phyloP scores from a whole-genome alignment of 2,113 vertebrate species.

The Pollachius pollachius region DNA sequence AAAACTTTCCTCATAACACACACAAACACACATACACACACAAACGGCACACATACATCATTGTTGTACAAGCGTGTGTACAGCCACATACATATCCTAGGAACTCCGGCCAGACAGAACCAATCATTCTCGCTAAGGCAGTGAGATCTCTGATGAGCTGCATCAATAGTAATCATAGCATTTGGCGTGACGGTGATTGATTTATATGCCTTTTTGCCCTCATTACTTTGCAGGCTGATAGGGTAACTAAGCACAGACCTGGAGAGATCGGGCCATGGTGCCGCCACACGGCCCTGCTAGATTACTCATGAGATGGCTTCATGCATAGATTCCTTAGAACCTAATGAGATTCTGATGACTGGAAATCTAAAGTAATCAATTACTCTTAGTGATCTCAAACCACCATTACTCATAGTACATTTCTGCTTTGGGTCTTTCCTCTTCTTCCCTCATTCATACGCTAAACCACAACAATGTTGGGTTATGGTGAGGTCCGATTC shows the following conservation, averaged over 20 bases:
- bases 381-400: neutral
- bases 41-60: neutral
- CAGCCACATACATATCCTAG: conserved; percentile 42
- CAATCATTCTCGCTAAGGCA: conserved; percentile 55
- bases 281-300: neutral
- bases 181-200: conserved; percentile 61
- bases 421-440: no score
- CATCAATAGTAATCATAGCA: conserved; percentile 71
- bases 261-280: neutral
- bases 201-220: conserved; percentile 65
- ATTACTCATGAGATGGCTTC: neutral
- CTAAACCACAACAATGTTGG: no score
- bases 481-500: no score
- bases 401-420: no score
- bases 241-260: conserved; percentile 27
- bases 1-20: conserved; percentile 9
- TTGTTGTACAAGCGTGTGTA: conserved; percentile 27
- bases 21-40: conserved; percentile 25
- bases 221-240: conserved; percentile 52
- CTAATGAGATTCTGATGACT: neutral
- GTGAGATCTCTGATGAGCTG: conserved; percentile 66
- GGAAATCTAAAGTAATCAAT: neutral
- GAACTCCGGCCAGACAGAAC: conserved; percentile 56
- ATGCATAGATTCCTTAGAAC: neutral
- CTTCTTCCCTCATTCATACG: no score